A percentile compares a stretch with the other conserved stretches of the same genome.
Conservation (phyloP, 2,888 invertebrate species). For the Amiota minor region DNA sequence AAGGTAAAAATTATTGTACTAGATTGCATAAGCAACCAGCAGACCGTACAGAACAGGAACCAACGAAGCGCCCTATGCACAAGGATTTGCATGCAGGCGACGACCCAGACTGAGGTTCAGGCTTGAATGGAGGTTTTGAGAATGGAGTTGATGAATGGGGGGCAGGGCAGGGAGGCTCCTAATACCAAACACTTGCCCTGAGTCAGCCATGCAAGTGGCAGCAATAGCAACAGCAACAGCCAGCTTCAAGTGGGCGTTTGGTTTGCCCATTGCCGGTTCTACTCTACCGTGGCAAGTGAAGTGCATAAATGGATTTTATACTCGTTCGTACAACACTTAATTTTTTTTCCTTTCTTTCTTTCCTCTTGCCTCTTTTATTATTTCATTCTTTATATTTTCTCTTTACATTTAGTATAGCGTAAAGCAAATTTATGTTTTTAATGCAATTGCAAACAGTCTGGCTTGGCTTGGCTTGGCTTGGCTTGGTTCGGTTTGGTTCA, state of each 20-base stretch:
- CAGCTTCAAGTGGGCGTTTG: constrained; percentile 20
- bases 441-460: constrained; percentile 60
- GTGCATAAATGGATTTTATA: constrained; percentile 68
- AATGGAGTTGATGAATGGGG: no score
- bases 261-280: constrained; percentile 5
- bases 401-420: constrained; percentile 27
- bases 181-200: constrained; percentile 5
- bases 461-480: constrained; percentile 57
- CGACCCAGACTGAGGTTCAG: constrained; percentile 10
- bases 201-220: background rate
- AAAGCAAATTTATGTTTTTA: constrained; percentile 68
- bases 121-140: no score
- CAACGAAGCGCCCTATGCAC: constrained; percentile 6
- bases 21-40: constrained; percentile 55
- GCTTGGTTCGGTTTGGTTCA: background rate
- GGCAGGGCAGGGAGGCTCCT: no score
- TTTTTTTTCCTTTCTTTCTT: background rate
- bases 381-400: background rate
- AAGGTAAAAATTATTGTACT: constrained; percentile 58
- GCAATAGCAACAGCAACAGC: background rate
- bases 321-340: constrained; percentile 47
- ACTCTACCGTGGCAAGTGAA: constrained; percentile 55
- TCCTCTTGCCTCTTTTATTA: background rate
- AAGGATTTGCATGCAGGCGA: constrained; percentile 7
- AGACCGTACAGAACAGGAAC: constrained; percentile 19